Evolutionary conservation across 2,797 vertebrate species (phyloP), one percentile per base, ranked within the genome.

Genomic region (Nannoperca australis): DNA sequence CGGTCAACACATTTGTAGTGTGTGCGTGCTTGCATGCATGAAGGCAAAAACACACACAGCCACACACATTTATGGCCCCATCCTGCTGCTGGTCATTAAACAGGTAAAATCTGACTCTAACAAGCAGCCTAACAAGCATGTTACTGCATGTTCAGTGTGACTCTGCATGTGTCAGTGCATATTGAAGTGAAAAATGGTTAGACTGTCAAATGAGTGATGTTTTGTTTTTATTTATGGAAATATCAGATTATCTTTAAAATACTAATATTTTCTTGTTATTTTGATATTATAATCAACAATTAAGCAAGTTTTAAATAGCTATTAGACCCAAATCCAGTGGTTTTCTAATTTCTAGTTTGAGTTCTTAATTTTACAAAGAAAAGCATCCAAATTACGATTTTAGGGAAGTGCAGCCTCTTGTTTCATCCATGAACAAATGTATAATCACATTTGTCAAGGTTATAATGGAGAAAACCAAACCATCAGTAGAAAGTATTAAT

Each of bases 61-160:
- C 36, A 38, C 68, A 67, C 22, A 24, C 15, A 73, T 61, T 69
- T 68, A 78, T 75, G 75, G 60, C 12, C 56, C 51, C 27, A 8
- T 54, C 73, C 58, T 53, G 38, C 58, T 72, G 68, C 34, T 73
- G 50, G 77, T 88, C 90, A 90, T 93, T 91, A 92, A 93, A 85
- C 83, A 85, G 90, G 86, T 89, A 86, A 89, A 84, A 84, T 82
- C 40, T 64, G 76, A 85, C 83, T 90, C 49, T 86, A 90, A 91
- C 79, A 83, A 85, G 88, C 85, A 91, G 85, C 78, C 74, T 81
- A 85, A 88, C n/a, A n/a, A n/a, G 87, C 80, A 79, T 84, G 89
- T 88, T 88, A 74, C 80, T 81, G 88, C 81, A 86, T 83, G 69
- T 65, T n/a, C n/a, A n/a, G n/a, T n/a, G n/a, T n/a, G n/a, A n/a